Evolutionary conservation across 2,113 vertebrate genomes (phyloP).

Genomic region (Amphilophus citrinellus): DNA sequence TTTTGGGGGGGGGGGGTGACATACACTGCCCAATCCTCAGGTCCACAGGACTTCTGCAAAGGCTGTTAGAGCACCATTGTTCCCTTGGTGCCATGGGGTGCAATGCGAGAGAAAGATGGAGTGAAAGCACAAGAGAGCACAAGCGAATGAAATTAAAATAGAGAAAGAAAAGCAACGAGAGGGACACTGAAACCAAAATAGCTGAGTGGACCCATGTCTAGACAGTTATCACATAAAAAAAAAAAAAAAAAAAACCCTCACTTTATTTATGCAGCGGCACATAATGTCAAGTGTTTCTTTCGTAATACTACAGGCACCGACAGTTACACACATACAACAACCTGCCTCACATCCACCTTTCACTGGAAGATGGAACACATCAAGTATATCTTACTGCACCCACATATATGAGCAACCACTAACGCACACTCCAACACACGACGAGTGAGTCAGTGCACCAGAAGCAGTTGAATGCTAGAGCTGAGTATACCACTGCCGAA

Average conservation of each 20-base stretch:
- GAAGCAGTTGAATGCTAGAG: conserved; percentile 28
- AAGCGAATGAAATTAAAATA: conserved; percentile 14
- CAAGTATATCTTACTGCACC: background rate
- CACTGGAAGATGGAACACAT: background rate
- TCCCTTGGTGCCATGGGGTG: conserved; percentile 41
- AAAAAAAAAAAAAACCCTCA: background rate
- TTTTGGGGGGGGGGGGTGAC: background rate
- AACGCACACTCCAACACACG: background rate
- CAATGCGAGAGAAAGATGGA: conserved; percentile 9
- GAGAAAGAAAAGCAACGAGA: background rate
- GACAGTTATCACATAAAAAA: conserved; percentile 15
- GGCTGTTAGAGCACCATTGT: conserved; percentile 38
- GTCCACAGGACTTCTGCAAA: conserved; percentile 51
- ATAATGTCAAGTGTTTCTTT: conserved; percentile 6
- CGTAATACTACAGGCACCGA: background rate
- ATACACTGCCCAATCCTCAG: too few species aligned
- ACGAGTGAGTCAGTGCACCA: conserved; percentile 24
- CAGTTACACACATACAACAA: background rate
- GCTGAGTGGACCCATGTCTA: conserved; percentile 31
- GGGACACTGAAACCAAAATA: background rate
- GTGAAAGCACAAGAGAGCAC: background rate
- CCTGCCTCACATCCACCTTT: background rate
- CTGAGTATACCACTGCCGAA: background rate
- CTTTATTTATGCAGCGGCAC: background rate
- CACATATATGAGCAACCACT: background rate